Evolutionary conservation across 2,888 invertebrate genomes (phyloP), one percentile per base, ranked within the genome.

Genomic region (Trissonchulus latispiculum): DNA sequence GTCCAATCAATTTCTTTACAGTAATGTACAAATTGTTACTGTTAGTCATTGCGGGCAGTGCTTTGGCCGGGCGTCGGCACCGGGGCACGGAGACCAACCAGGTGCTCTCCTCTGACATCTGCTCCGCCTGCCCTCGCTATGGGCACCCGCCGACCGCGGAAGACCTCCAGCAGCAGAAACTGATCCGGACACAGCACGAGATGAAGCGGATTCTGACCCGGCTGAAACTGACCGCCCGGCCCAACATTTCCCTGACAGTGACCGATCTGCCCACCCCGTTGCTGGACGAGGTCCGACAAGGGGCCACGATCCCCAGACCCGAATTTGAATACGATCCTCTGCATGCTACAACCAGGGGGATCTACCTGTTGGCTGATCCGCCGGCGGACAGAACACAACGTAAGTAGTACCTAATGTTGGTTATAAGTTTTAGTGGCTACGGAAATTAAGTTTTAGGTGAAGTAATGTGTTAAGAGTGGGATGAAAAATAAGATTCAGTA

Each of bases 211-310:
- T 62, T 28, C n/a, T 62, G n/a, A n/a, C 28, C 64, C n/a, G 31
- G 64, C 64, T 62, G 3, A 18, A 31, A 62, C 28, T 62, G 64
- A 8, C 15, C 8, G 31, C 28, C n/a, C 64, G 15, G 8, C 64
- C 64, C 8, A 62, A 62, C 28, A 29, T 62, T 28, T 29, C 28
- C n/a, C 3, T 62, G 8, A 28, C 8, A 15, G 28, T 3, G 8
- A 62, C n/a, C 8, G 64, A 62, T 29, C n/a, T 62, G n/a, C 64
- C 64, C 28, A 8, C 64, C n/a, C 64, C 64, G 8, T n/a, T 62
- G 3, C 28, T 62, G 64, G 28, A 3, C 3, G 28, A 31, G 64
- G n/a, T 62, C 3, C n/a, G 31, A n/a, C n/a, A n/a, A n/a, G n/a
- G n/a, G n/a, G 64, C 64, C 15, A 31, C n/a, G 3, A 15, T 29